Percentiles rank a stretch among this genome's conserved stretches.
Conservation (phyloP, 1,140 invertebrate species). For the Bombyx mandarina region DNA sequence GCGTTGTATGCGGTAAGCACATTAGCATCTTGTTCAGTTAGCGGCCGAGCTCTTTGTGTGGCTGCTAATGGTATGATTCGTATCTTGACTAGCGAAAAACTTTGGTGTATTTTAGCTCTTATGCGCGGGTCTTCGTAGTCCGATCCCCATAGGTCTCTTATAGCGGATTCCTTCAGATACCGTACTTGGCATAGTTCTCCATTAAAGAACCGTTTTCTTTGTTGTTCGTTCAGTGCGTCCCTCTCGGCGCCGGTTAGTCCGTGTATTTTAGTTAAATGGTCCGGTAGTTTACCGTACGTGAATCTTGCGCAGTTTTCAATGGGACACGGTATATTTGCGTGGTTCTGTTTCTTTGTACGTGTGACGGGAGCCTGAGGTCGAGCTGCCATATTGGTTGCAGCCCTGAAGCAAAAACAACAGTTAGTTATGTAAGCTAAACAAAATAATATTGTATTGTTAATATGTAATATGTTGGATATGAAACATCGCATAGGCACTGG, state of each 20-base stretch:
- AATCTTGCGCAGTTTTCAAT: conserved; percentile 69
- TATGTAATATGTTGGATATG: too few relatives aligned
- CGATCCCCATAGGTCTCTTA: conserved; percentile 65
- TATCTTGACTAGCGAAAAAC: conserved; percentile 65
- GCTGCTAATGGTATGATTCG: conserved; percentile 66
- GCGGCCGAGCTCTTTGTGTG: conserved; percentile 55
- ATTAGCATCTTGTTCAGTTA: conserved; percentile 69
- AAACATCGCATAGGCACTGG: too few relatives aligned
- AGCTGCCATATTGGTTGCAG: conserved; percentile 32
- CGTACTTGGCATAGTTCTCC: conserved; percentile 68
- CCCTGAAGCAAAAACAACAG: conserved; percentile 27
- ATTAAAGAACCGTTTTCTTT: conserved; percentile 68
- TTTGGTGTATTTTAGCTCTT: conserved; percentile 64
- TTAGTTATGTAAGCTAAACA: not conserved
- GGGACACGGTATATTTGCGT: conserved; percentile 68
- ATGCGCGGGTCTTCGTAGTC: conserved; percentile 67
- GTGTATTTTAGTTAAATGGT: conserved; percentile 67
- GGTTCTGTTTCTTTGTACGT: conserved; percentile 67
- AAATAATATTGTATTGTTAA: too few relatives aligned
- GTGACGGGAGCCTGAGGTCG: conserved; percentile 33
- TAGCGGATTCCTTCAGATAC: conserved; percentile 67
- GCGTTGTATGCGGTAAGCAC: conserved; percentile 69
- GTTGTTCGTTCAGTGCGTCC: conserved; percentile 66
- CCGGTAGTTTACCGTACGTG: conserved; percentile 67
- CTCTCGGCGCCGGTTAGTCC: conserved; percentile 63